A percentile compares a stretch with the other conserved stretches of the same genome.
These are phyloP conservation scores for Periophthalmodon schlosseri DNA, from an alignment of 2,113 vertebrate genomes.

Conservation along the genomic window DNA sequence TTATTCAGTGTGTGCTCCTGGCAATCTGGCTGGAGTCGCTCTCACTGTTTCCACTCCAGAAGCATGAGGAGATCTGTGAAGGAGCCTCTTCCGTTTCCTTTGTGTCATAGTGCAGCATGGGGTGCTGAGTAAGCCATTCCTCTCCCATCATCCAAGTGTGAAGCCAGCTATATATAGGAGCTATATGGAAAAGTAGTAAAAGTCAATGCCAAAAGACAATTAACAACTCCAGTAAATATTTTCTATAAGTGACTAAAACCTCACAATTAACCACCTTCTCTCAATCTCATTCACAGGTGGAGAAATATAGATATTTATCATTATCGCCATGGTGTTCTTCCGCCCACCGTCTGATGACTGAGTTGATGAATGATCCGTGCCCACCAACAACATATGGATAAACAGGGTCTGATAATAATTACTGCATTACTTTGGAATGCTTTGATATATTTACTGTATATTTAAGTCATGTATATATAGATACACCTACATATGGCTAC, in stretches of 20 bases:
- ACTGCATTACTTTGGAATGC: background rate
- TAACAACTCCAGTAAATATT: background rate
- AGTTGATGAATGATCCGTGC: conserved; percentile 10
- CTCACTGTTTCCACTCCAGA: conserved; percentile 58
- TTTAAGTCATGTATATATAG: background rate
- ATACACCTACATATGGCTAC: background rate
- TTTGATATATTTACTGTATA: background rate
- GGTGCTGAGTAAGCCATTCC: conserved; percentile 10
- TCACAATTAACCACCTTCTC: conserved; percentile 26
- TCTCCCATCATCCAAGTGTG: conserved; percentile 1
- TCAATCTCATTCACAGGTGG: conserved; percentile 17
- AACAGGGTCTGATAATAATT: conserved; percentile 10
- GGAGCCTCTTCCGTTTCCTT: conserved; percentile 26
- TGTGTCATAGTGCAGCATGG: conserved; percentile 25
- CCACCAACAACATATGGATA: conserved; percentile 12
- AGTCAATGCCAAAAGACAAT: background rate
- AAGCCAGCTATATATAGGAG: background rate
- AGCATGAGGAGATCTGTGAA: conserved; percentile 48
- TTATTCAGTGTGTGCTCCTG: conserved; percentile 9
- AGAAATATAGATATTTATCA: conserved; percentile 5
- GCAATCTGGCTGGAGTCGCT: conserved; percentile 43
- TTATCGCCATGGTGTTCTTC: conserved; percentile 29
- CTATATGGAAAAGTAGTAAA: background rate
- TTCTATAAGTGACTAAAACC: background rate
- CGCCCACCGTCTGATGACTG: conserved; percentile 20